Evolutionary conservation across 37 sponge, comb jelly and placozoan species (phyloP).

Genomic region (Lycopodina hypogea): DNA sequence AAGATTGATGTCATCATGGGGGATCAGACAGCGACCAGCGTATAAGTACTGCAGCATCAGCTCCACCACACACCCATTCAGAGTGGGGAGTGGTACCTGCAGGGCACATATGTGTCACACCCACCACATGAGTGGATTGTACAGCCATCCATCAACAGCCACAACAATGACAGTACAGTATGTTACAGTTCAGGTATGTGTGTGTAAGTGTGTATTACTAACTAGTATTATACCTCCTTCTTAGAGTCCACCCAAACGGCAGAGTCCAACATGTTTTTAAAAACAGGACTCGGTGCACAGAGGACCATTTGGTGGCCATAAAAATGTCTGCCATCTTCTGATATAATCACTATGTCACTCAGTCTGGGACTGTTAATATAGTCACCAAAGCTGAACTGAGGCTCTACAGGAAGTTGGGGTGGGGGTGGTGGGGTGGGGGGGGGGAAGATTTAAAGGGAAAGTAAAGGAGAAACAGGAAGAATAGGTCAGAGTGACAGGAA

Average conservation of each 20-base stretch:
- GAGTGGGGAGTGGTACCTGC: constrained; percentile 45
- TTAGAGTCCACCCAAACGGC: constrained; percentile 56
- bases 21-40: constrained; percentile 71
- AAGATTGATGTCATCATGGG: constrained; percentile 81
- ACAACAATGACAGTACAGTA: no score
- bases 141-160: no score
- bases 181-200: no score
- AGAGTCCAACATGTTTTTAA: constrained; percentile 80
- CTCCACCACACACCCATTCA: constrained; percentile 44
- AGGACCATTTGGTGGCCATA: constrained; percentile 74
- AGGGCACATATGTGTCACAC: no score
- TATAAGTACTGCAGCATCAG: constrained; percentile 75
- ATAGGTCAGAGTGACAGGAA: no score
- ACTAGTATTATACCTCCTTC: constrained; percentile 36
- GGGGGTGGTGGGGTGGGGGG: no score
- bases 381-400: constrained; percentile 50
- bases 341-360: constrained; percentile 71
- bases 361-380: constrained; percentile 66
- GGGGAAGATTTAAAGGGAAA: no score
- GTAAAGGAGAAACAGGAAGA: no score
- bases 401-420: constrained; percentile 17
- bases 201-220: no score
- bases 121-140: no score
- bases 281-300: constrained; percentile 82
- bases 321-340: constrained; percentile 64